A percentile compares a stretch with the other conserved stretches of the same genome.
Evolutionary conservation across 2,888 invertebrate genomes (phyloP).

Genomic region (Drosophila eohydei): DNA sequence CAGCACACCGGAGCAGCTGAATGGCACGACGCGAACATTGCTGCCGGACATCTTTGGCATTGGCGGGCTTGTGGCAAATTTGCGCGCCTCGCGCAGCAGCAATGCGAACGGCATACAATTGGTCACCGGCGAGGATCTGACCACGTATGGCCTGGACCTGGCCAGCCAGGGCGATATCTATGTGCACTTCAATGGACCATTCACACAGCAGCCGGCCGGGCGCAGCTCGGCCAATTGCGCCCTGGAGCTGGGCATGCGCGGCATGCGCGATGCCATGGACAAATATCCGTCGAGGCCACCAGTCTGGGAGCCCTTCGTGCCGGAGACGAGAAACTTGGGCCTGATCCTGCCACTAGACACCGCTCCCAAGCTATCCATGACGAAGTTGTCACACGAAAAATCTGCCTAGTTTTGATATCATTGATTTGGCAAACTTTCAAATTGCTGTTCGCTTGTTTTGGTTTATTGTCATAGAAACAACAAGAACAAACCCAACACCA

Average conservation of each 20-base stretch:
- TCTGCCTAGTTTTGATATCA: constrained; percentile 36
- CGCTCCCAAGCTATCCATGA: neutral
- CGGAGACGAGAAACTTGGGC: constrained; percentile 59
- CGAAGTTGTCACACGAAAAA: constrained; percentile 22
- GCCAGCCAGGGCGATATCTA: constrained; percentile 67
- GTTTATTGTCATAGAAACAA: constrained; percentile 23
- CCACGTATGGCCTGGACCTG: constrained; percentile 61
- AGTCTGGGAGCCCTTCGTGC: constrained; percentile 62
- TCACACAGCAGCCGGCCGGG: constrained; percentile 55
- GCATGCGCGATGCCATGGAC: constrained; percentile 59
- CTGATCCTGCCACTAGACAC: constrained; percentile 18
- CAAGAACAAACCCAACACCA: constrained; percentile 12
- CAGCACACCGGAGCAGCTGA: neutral
- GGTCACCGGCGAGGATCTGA: constrained; percentile 61
- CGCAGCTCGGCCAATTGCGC: constrained; percentile 51
- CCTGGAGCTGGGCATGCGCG: constrained; percentile 69
- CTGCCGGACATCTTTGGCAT: constrained; percentile 50
- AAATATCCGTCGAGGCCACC: constrained; percentile 47
- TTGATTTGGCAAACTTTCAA: constrained; percentile 35
- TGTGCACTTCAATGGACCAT: constrained; percentile 70
- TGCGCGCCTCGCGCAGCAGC: constrained; percentile 28
- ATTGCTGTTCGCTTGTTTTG: constrained; percentile 45
- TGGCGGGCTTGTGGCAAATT: constrained; percentile 32
- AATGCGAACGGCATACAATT: constrained; percentile 26
- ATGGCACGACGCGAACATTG: neutral